These are phyloP conservation scores for Trigoniulus corallinus DNA, from an alignment of 1,140 invertebrate genomes.

Conservation along the genomic window DNA sequence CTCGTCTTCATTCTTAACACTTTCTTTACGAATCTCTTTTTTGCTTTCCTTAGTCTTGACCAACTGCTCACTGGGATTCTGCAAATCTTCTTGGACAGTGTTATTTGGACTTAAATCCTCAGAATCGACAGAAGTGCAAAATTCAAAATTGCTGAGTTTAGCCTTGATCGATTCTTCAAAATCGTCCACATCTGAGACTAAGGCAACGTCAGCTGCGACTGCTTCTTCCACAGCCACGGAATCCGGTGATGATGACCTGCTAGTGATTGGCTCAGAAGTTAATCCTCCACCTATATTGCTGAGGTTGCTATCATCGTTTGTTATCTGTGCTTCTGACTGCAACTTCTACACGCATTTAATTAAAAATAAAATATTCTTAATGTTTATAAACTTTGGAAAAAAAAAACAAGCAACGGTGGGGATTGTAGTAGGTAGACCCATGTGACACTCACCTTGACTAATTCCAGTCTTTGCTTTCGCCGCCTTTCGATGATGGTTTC, in stretches of 20 bases:
- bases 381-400: no score
- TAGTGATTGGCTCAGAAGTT: background rate
- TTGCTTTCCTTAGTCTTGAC: no score
- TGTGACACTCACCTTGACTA: constrained; percentile 48
- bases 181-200: constrained; percentile 16
- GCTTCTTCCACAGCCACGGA: constrained; percentile 13
- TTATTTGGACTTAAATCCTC: background rate
- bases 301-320: constrained; percentile 7
- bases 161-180: constrained; percentile 23
- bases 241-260: constrained; percentile 9
- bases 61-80: no score
- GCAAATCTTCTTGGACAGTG: background rate
- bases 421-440: background rate
- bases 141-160: constrained; percentile 14
- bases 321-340: background rate
- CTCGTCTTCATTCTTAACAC: no score
- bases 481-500: constrained; percentile 81
- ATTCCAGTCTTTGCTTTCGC: constrained; percentile 71
- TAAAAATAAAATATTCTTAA: background rate
- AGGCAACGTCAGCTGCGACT: constrained; percentile 7
- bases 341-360: constrained; percentile 4
- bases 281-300: background rate
- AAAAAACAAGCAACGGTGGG: no score
- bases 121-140: background rate
- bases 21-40: no score